phyloP scores from a whole-genome alignment of 2,888 invertebrate species.

The Cryptops parisi region DNA sequence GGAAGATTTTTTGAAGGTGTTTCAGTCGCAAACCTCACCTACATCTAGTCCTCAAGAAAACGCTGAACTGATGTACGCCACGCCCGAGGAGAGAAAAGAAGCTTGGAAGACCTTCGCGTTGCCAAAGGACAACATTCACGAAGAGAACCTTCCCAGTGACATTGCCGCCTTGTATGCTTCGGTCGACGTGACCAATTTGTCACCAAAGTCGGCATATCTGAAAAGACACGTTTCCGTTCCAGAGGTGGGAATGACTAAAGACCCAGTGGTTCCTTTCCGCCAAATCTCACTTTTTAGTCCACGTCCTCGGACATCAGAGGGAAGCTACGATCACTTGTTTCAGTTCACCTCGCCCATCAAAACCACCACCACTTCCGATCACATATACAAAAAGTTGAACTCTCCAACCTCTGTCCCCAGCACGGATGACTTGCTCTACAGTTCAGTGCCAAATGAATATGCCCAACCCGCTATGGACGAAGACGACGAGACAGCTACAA shows the following conservation, averaged over 20 bases:
- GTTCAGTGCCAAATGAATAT: too few relatives aligned
- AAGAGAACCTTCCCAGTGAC: constrained; percentile 3
- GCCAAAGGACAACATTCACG: constrained; percentile 14
- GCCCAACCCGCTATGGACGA: too few relatives aligned
- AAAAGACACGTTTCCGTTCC: constrained; percentile 6
- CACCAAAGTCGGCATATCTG: not conserved
- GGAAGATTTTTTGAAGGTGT: not conserved
- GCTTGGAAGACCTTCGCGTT: constrained; percentile 17
- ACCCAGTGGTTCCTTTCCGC: not conserved
- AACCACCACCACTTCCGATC: not conserved
- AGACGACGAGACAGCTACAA: too few relatives aligned
- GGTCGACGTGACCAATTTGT: constrained; percentile 1
- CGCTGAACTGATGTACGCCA: constrained; percentile 14
- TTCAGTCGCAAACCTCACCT: not conserved
- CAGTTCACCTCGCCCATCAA: not conserved
- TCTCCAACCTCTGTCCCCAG: not conserved
- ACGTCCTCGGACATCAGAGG: not conserved
- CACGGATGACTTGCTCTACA: not conserved
- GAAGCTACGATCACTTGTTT: constrained; percentile 12
- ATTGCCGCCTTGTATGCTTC: constrained; percentile 3
- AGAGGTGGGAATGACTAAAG: not conserved
- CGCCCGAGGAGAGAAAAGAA: constrained; percentile 12
- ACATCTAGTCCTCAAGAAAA: not conserved
- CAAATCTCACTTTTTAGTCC: not conserved
- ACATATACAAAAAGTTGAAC: constrained; percentile 10